phyloP scores from a whole-genome alignment of 1,140 invertebrate species.

The Drosophila lini region DNA sequence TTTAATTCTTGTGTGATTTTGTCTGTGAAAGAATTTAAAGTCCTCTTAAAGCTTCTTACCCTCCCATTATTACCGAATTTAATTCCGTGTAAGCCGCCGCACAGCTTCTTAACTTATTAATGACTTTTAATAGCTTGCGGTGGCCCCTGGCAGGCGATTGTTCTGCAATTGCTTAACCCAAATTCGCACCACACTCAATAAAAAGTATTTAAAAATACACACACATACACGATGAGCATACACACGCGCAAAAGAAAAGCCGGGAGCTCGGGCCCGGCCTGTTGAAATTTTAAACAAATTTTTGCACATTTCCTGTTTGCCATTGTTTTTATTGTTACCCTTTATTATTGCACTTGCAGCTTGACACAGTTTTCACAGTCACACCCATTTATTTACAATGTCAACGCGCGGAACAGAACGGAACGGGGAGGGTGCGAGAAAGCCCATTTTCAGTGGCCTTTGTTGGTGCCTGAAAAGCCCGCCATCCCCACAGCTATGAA shows the following conservation, averaged over 20 bases:
- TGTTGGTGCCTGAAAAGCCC: conserved; percentile 51
- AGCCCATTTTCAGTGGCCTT: conserved; percentile 18
- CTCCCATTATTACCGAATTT: background rate
- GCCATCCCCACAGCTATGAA: conserved; percentile 40
- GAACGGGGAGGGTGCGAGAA: background rate
- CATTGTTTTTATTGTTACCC: conserved; percentile 44
- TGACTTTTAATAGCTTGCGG: background rate
- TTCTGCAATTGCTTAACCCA: conserved; percentile 65
- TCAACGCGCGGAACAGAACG: conserved; percentile 47
- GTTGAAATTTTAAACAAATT: conserved; percentile 76
- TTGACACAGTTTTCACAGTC: conserved; percentile 73
- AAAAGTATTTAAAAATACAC: conserved; percentile 61
- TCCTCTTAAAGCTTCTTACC: background rate
- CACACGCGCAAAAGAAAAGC: conserved; percentile 32
- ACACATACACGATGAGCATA: background rate
- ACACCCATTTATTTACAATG: conserved; percentile 80
- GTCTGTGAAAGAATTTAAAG: background rate
- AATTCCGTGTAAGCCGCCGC: background rate
- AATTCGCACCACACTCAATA: conserved; percentile 52
- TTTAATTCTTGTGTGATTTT: background rate
- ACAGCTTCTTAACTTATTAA: conserved; percentile 3
- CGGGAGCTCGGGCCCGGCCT: background rate
- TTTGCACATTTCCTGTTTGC: conserved; percentile 71
- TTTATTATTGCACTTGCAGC: conserved; percentile 59
- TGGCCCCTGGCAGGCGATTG: conserved; percentile 29